Percentiles rank a stretch among this genome's conserved stretches.
These are phyloP conservation scores for Cheilosia impressa DNA, from an alignment of 2,888 invertebrate genomes.

Conservation along the genomic window DNA sequence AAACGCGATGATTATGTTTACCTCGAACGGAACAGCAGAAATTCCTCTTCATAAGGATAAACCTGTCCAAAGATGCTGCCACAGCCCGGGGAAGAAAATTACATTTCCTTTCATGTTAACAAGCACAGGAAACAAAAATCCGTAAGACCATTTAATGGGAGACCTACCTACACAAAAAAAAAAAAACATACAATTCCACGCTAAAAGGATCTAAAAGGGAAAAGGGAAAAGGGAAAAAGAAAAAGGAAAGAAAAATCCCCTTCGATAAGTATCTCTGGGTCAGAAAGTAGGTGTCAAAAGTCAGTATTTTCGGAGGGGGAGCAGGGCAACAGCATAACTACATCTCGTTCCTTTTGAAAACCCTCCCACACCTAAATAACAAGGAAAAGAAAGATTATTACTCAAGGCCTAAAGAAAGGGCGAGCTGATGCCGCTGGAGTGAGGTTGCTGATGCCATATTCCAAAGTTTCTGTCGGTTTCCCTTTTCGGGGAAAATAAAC, in stretches of 20 bases:
- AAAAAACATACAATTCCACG: background rate
- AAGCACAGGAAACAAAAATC: constrained; percentile 19
- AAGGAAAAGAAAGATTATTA: constrained; percentile 1
- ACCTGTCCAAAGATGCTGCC: constrained; percentile 31
- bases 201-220: constrained; percentile 26
- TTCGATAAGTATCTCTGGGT: constrained; percentile 64
- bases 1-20: constrained; percentile 28
- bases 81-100: constrained; percentile 33
- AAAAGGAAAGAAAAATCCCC: constrained; percentile 45
- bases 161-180: constrained; percentile 10
- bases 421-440: background rate
- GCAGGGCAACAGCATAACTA: constrained; percentile 35
- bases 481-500: constrained; percentile 48
- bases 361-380: background rate
- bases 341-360: background rate
- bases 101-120: constrained; percentile 31
- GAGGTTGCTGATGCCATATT: constrained; percentile 2
- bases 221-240: background rate
- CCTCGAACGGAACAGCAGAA: constrained; percentile 21
- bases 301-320: constrained; percentile 43
- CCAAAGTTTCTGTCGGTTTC: constrained; percentile 31
- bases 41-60: constrained; percentile 31
- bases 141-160: constrained; percentile 46
- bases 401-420: constrained; percentile 2
- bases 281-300: constrained; percentile 73